Percentiles rank a stretch among this genome's conserved stretches.
These are phyloP conservation scores for Periophthalmodon schlosseri DNA, from an alignment of 2,113 vertebrate genomes.

Conservation along the genomic window DNA sequence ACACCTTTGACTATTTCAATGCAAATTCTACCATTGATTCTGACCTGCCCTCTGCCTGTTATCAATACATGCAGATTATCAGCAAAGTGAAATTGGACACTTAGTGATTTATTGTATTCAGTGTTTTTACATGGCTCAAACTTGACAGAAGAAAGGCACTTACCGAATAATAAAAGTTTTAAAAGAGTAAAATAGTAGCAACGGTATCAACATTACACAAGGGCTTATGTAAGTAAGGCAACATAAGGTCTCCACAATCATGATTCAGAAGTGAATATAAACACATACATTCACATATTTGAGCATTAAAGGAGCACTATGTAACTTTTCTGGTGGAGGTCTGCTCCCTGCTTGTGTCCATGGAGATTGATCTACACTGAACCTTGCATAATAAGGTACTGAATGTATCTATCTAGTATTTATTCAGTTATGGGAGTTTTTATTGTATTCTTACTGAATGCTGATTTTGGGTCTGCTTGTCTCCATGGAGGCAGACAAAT, in stretches of 20 bases:
- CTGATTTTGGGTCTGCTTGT: neutral
- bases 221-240: conserved; percentile 44
- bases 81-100: conserved; percentile 10
- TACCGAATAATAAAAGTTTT: conserved; percentile 37
- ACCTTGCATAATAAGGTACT: neutral
- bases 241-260: conserved; percentile 19
- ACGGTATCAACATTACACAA: conserved; percentile 30
- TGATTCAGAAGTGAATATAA: conserved; percentile 29
- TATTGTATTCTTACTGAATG: too few species aligned
- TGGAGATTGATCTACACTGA: neutral
- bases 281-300: conserved; percentile 41
- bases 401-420: too few species aligned
- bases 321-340: neutral
- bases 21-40: too few species aligned
- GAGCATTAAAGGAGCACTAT: conserved; percentile 39
- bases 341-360: neutral
- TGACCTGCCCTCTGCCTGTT: too few species aligned
- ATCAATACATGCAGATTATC: neutral
- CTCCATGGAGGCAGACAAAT: too few species aligned
- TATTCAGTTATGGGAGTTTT: too few species aligned
- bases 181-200: conserved; percentile 8
- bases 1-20: too few species aligned
- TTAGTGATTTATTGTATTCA: conserved; percentile 42
- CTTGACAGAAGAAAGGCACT: conserved; percentile 57
- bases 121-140: conserved; percentile 49